Conservation (phyloP, 2,797 vertebrate species). For the Phoeniculus purpureus region DNA sequence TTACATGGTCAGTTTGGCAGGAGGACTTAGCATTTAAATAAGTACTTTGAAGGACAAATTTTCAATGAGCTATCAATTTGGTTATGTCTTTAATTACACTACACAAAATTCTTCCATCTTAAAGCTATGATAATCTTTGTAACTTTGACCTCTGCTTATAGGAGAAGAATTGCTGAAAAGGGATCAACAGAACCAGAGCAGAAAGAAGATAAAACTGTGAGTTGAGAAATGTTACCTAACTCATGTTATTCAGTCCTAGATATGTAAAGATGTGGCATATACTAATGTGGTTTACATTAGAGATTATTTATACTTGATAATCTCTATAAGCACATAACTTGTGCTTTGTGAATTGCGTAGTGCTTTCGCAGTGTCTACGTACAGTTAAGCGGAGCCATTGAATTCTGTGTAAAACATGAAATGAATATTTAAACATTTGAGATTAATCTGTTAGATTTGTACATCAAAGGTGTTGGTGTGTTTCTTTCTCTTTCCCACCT, state of each 20-base stretch:
- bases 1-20: background rate
- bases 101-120: background rate
- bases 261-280: background rate
- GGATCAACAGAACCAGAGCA: slow-evolving; percentile 93
- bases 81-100: background rate
- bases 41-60: background rate
- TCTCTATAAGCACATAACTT: background rate
- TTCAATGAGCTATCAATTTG: background rate
- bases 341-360: background rate
- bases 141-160: slow-evolving; percentile 66
- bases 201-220: slow-evolving; percentile 89
- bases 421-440: background rate
- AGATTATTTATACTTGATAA: background rate
- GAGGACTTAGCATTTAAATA: too few relatives aligned
- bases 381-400: background rate
- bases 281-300: background rate
- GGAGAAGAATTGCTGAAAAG: slow-evolving; percentile 98
- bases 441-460: background rate
- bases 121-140: background rate
- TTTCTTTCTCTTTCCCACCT: background rate
- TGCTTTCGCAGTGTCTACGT: background rate
- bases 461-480: background rate
- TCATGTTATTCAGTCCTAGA: background rate
- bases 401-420: background rate
- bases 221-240: slow-evolving; percentile 55